phyloP scores from a whole-genome alignment of 2,888 invertebrate species.

The Sabatieria punctata region DNA sequence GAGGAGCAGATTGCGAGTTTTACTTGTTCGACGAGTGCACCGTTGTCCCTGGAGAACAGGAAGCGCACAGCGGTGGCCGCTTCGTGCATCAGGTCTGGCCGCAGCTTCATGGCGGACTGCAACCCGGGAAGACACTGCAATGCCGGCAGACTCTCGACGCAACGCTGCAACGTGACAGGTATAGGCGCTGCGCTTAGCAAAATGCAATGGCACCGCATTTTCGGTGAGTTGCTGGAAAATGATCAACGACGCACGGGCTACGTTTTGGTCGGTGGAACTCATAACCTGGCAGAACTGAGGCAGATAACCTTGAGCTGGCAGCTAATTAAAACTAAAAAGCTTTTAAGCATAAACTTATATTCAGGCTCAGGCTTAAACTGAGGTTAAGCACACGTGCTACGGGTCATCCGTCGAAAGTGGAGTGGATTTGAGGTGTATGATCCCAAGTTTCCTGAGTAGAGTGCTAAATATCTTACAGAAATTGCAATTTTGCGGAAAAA shows the following conservation, averaged over 20 bases:
- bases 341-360: too few relatives aligned
- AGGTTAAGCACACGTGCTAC: too few relatives aligned
- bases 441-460: too few relatives aligned
- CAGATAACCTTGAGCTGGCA: constrained; percentile 39
- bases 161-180: constrained; percentile 48
- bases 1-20: constrained; percentile 11
- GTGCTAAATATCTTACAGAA: too few relatives aligned
- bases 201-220: constrained; percentile 37
- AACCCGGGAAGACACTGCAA: constrained; percentile 74
- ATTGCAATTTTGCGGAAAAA: too few relatives aligned
- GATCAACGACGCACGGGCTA: constrained; percentile 62
- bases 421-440: too few relatives aligned
- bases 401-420: too few relatives aligned
- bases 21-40: constrained; percentile 49
- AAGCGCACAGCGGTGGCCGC: constrained; percentile 75
- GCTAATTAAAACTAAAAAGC: too few relatives aligned
- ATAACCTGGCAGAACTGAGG: constrained; percentile 42
- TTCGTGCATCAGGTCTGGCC: constrained; percentile 61
- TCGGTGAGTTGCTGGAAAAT: constrained; percentile 68
- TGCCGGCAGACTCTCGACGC: constrained; percentile 62
- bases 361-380: too few relatives aligned
- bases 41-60: constrained; percentile 57
- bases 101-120: constrained; percentile 65
- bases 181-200: too few relatives aligned
- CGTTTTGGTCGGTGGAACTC: constrained; percentile 42